Conservation (phyloP, 2,113 vertebrate species). For the Butorides virescens region DNA sequence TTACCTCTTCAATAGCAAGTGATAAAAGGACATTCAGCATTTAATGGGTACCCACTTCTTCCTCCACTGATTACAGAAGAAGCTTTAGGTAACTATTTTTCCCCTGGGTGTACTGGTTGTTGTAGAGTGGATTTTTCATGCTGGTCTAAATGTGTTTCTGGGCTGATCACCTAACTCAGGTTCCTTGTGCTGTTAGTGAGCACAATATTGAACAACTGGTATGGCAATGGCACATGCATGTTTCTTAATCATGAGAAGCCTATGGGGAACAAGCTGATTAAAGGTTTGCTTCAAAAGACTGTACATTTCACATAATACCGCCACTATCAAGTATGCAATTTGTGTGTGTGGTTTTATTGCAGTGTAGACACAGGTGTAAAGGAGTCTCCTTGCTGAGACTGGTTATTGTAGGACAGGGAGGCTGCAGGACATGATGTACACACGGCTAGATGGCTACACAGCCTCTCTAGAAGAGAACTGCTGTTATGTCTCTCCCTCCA, state of each 20-base stretch:
- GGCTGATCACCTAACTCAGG: neutral
- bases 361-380: neutral
- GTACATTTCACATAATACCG: neutral
- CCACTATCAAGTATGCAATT: too few relatives aligned
- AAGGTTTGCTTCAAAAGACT: neutral
- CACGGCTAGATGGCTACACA: accelerated
- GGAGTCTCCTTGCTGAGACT: neutral
- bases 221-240: neutral
- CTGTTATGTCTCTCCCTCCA: neutral
- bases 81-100: neutral
- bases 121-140: neutral
- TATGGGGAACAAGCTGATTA: neutral
- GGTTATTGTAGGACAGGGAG: neutral
- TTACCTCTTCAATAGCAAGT: neutral
- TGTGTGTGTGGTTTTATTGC: neutral
- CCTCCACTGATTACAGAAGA: neutral
- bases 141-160: neutral
- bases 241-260: neutral
- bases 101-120: accelerated
- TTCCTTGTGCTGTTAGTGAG: neutral
- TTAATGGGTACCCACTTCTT: neutral
- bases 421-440: neutral
- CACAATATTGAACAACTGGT: neutral
- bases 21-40: neutral
- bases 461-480: neutral